Conservation (phyloP, 1,140 invertebrate genomes). For the Psilanteris sp. region DNA sequence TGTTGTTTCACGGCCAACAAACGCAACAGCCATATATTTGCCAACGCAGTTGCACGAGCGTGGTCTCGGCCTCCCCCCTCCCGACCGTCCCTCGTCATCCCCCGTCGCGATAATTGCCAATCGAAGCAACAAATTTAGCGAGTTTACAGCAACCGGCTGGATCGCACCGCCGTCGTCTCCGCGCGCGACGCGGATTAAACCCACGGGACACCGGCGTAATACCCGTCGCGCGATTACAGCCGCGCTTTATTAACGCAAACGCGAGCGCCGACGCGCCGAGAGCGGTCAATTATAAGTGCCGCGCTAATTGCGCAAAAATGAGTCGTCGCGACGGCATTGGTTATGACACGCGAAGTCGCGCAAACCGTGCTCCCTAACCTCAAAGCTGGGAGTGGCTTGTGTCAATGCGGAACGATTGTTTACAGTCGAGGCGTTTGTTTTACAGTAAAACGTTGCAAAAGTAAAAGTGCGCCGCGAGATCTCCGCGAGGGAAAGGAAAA, state of each 20-base stretch:
- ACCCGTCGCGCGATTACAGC: no score
- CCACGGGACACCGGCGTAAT: no score
- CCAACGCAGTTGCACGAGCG: slow-evolving; percentile 46
- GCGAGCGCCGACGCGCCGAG: slow-evolving; percentile 41
- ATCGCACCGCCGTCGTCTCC: no score
- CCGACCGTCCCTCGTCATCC: no score
- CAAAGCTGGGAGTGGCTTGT: slow-evolving; percentile 49
- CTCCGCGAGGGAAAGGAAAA: no score
- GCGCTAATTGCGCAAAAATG: slow-evolving; percentile 57
- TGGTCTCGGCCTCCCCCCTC: background rate
- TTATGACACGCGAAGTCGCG: slow-evolving; percentile 44
- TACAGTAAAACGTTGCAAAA: background rate
- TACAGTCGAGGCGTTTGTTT: slow-evolving; percentile 22
- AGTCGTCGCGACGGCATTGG: slow-evolving; percentile 27
- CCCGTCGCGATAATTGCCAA: no score
- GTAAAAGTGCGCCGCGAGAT: no score
- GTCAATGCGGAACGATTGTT: slow-evolving; percentile 34
- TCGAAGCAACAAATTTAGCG: no score
- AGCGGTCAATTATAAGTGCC: background rate
- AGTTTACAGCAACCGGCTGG: no score
- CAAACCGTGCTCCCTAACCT: slow-evolving; percentile 37
- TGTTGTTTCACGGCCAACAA: slow-evolving; percentile 78
- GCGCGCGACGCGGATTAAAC: no score
- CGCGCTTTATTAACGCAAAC: slow-evolving; percentile 48
- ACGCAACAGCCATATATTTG: slow-evolving; percentile 75